phyloP scores from a whole-genome alignment of 2,888 invertebrate species.

The Hydrotaea cyrtoneurina region DNA sequence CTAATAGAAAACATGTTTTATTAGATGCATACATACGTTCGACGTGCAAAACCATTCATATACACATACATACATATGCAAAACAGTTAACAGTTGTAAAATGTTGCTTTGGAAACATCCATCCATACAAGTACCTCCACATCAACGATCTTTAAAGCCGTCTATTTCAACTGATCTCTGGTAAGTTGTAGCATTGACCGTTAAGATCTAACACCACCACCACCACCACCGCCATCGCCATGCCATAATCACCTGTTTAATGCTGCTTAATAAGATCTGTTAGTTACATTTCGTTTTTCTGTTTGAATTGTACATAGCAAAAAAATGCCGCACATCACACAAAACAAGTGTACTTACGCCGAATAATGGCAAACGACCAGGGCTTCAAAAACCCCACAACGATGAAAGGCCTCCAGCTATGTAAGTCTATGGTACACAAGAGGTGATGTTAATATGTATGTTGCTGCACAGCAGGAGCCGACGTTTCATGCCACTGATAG shows the following conservation, averaged over 20 bases:
- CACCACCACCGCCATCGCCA: background rate
- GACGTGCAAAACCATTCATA: background rate
- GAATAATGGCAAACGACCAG: background rate
- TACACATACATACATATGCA: slow-evolving; percentile 24
- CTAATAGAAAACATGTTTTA: slow-evolving; percentile 24
- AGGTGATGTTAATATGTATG: no score
- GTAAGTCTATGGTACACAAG: no score
- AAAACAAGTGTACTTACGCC: slow-evolving; percentile 22
- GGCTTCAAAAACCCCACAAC: background rate
- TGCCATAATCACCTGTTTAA: slow-evolving; percentile 42
- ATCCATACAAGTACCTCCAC: background rate
- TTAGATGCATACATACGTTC: background rate
- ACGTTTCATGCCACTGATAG: no score
- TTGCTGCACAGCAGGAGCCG: no score
- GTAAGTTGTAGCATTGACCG: slow-evolving; percentile 57
- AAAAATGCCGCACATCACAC: background rate
- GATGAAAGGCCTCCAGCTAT: background rate
- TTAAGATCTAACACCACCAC: slow-evolving; percentile 39
- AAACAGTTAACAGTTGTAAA: slow-evolving; percentile 34
- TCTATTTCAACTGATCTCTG: background rate
- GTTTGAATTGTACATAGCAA: background rate
- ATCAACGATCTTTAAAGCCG: background rate
- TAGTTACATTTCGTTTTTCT: slow-evolving; percentile 4
- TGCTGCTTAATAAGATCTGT: slow-evolving; percentile 40
- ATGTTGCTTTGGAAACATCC: background rate